Conservation (phyloP, 2,113 vertebrate species). For the Megaceryle maxima region DNA sequence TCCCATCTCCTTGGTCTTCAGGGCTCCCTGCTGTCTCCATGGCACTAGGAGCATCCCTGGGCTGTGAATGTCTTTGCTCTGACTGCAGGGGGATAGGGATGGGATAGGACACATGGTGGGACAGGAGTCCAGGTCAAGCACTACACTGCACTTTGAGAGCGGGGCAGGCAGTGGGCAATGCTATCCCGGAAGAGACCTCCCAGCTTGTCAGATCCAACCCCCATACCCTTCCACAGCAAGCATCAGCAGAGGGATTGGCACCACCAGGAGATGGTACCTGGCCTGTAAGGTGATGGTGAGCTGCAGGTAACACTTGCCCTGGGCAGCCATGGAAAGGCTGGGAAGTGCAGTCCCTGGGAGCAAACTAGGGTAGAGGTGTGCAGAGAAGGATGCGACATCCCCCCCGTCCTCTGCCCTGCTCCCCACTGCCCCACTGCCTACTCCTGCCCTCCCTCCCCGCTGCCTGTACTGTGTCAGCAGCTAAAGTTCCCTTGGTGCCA, state of each 20-base stretch:
- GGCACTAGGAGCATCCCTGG: neutral
- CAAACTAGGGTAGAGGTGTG: neutral
- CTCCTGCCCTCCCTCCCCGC: rapidly evolving
- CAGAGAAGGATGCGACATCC: rapidly evolving
- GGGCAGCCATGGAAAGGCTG: neutral
- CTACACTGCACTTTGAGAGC: neutral
- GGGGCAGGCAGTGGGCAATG: neutral
- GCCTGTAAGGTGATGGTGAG: neutral
- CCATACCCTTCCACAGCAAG: neutral
- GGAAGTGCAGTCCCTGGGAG: neutral
- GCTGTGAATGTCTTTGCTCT: neutral
- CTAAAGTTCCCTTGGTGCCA: neutral
- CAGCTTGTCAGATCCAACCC: rapidly evolving
- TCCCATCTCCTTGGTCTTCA: neutral
- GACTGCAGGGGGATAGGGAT: neutral
- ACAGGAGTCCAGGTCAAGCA: neutral
- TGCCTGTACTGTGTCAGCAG: neutral
- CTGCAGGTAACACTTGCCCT: neutral
- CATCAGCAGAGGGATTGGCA: neutral
- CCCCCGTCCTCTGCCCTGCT: neutral
- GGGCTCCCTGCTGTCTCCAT: neutral
- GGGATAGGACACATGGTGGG: neutral
- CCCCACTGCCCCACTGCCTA: neutral
- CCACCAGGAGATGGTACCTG: neutral
- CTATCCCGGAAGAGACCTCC: neutral